phyloP scores from a whole-genome alignment of 2,113 vertebrate genomes.

The Crotalus viridis region DNA sequence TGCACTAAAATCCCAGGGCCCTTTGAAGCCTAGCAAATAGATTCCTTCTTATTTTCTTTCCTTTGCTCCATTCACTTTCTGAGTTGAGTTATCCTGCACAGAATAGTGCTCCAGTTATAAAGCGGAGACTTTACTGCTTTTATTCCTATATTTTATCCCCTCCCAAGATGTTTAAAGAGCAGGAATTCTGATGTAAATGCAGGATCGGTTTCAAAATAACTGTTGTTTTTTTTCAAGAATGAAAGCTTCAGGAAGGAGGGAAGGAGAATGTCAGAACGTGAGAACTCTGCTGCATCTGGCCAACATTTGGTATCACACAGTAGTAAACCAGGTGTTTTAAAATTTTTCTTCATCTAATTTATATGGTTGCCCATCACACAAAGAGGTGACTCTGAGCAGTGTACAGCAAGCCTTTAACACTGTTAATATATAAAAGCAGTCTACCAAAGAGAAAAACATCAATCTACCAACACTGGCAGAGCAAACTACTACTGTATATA shows the following conservation, averaged over 20 bases:
- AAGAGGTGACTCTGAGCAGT: not conserved
- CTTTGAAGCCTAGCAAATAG: not conserved
- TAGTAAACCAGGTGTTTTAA: not conserved
- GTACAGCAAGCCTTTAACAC: not conserved
- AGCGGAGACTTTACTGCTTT: not conserved
- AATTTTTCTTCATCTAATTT: not conserved
- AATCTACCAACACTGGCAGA: not conserved
- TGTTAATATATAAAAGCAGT: not conserved
- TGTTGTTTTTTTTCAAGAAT: not conserved
- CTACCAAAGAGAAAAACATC: not conserved
- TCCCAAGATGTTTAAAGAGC: not conserved
- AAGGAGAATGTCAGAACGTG: not conserved
- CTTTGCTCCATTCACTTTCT: not conserved
- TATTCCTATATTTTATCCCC: not conserved
- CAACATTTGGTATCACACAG: not conserved
- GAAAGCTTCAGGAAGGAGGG: not conserved
- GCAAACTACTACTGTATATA: not conserved
- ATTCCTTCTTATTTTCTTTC: not conserved
- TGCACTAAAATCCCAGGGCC: not conserved
- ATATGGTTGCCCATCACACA: not conserved
- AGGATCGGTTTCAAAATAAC: not conserved
- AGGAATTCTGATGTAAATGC: not conserved
- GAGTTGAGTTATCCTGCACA: slow-evolving; percentile 10
- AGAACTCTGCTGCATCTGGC: not conserved
- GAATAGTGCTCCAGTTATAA: not conserved